A percentile compares a stretch with the other conserved stretches of the same genome.
phyloP scores from a whole-genome alignment of 2,888 invertebrate genomes.

The Conomelus anceps region DNA sequence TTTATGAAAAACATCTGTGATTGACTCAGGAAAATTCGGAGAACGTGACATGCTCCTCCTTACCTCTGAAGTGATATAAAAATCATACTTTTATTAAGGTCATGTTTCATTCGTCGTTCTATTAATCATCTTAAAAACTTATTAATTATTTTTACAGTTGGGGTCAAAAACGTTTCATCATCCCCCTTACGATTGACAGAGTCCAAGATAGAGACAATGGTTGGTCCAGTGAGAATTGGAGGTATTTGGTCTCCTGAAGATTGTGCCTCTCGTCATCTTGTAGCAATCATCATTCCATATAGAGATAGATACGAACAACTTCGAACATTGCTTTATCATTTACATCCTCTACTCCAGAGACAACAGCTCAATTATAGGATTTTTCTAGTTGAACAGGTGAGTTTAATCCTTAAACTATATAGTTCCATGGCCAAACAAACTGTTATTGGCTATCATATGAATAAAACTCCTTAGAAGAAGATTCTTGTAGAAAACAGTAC shows the following conservation, averaged over 20 bases:
- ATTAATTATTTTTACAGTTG: slow-evolving; percentile 20
- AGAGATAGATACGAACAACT: slow-evolving; percentile 46
- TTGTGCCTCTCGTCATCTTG: slow-evolving; percentile 44
- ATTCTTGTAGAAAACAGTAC: too few relatives aligned
- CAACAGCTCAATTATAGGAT: slow-evolving; percentile 47
- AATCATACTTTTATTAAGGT: too few relatives aligned
- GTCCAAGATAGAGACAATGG: slow-evolving; percentile 23
- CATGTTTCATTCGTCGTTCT: too few relatives aligned
- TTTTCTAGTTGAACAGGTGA: slow-evolving; percentile 48
- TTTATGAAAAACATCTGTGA: too few relatives aligned
- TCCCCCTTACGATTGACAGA: slow-evolving; percentile 23
- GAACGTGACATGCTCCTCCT: too few relatives aligned
- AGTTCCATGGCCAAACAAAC: too few relatives aligned
- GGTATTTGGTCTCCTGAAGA: slow-evolving; percentile 47
- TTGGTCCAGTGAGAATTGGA: slow-evolving; percentile 39
- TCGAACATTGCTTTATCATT: slow-evolving; percentile 42
- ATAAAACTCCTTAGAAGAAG: too few relatives aligned
- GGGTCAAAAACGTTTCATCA: slow-evolving; percentile 29
- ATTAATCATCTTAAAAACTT: too few relatives aligned
- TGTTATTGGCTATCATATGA: too few relatives aligned
- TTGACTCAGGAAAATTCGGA: too few relatives aligned
- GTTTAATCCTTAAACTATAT: background rate
- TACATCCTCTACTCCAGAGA: slow-evolving; percentile 46
- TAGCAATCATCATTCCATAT: slow-evolving; percentile 55
- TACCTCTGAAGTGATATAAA: too few relatives aligned